Evolutionary conservation across 2,113 vertebrate species (phyloP).

Genomic region (Nicator chloris): DNA sequence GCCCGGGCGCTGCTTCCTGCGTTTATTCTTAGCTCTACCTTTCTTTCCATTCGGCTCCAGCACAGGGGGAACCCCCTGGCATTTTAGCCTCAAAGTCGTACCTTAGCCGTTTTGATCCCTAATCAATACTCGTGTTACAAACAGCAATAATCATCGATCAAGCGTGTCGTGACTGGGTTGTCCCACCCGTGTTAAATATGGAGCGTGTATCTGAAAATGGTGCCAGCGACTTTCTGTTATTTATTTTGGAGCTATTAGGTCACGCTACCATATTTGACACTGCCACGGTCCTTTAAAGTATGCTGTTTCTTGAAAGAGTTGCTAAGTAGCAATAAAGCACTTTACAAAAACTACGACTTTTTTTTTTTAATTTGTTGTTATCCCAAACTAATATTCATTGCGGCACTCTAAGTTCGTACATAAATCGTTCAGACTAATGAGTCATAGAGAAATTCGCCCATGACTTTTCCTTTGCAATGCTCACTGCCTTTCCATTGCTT

Average conservation of each 20-base stretch:
- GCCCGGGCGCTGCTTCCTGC: not conserved
- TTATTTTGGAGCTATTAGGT: constrained; percentile 49
- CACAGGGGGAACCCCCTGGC: not conserved
- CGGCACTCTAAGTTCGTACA: constrained; percentile 41
- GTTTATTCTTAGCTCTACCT: not conserved
- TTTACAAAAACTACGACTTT: not conserved
- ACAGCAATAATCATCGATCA: constrained; percentile 35
- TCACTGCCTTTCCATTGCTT: constrained; percentile 57
- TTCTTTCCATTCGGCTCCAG: not conserved
- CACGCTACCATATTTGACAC: constrained; percentile 32
- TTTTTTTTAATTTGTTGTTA: constrained; percentile 42
- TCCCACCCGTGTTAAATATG: constrained; percentile 42
- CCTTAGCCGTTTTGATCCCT: not conserved
- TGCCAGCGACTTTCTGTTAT: constrained; percentile 25
- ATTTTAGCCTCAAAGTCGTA: not conserved
- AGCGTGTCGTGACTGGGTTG: not conserved
- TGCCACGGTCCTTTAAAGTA: constrained; percentile 28
- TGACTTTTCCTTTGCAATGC: constrained; percentile 66
- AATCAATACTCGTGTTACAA: constrained; percentile 36
- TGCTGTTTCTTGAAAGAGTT: constrained; percentile 37
- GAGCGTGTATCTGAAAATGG: not conserved
- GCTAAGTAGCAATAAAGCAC: constrained; percentile 20
- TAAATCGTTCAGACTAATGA: constrained; percentile 77
- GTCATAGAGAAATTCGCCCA: constrained; percentile 66
- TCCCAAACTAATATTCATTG: constrained; percentile 64